Evolutionary conservation across 2,797 vertebrate species (phyloP).

Genomic region (Chiropotes sagulatus): DNA sequence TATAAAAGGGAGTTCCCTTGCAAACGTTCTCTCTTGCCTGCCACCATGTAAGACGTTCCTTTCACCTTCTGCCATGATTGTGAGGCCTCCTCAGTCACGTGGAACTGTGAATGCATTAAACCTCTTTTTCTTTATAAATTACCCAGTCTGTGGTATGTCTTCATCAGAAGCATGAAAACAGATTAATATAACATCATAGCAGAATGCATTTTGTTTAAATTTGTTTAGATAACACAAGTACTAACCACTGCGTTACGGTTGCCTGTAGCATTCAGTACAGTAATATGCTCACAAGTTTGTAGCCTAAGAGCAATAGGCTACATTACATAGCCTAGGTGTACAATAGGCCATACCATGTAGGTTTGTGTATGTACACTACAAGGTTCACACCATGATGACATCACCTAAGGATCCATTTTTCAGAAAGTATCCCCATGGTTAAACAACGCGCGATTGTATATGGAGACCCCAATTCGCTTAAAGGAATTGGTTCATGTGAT

Average conservation of each 20-base stretch:
- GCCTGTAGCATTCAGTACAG: background rate
- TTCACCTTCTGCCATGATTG: background rate
- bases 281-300: background rate
- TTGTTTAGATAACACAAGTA: background rate
- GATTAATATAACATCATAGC: background rate
- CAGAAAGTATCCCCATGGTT: background rate
- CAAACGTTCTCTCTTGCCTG: background rate
- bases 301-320: background rate
- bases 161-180: background rate
- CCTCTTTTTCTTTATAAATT: background rate
- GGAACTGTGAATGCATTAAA: background rate
- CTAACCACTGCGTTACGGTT: background rate
- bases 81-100: background rate
- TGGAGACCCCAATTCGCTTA: background rate
- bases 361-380: background rate
- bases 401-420: background rate
- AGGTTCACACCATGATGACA: too few relatives aligned
- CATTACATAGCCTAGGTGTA: background rate
- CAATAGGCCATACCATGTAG: background rate
- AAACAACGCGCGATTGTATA: background rate
- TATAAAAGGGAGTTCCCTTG: background rate
- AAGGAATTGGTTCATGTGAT: background rate
- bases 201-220: background rate
- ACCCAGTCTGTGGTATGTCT: background rate
- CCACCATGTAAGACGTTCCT: background rate